phyloP scores from a whole-genome alignment of 2,113 vertebrate species.

The Phaetusa simplex region DNA sequence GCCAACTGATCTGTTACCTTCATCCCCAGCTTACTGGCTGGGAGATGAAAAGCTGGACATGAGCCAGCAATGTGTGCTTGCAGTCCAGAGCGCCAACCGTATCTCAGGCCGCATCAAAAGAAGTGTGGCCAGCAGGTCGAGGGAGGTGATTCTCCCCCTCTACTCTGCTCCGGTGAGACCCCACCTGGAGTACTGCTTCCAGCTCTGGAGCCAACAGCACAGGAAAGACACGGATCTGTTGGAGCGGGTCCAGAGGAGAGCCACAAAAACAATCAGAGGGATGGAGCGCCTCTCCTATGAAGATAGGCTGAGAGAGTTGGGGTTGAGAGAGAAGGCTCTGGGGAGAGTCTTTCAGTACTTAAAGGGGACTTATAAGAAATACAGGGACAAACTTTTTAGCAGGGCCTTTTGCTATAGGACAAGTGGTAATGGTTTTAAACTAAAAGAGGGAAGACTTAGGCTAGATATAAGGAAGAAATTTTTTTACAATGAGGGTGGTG shows the following conservation, averaged over 20 bases:
- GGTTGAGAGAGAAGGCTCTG: neutral
- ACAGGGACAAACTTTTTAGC: neutral
- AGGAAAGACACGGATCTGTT: neutral
- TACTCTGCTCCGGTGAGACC: accelerated
- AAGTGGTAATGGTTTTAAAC: neutral
- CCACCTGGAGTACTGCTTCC: neutral
- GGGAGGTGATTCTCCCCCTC: neutral
- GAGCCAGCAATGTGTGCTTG: accelerated
- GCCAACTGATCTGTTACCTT: neutral
- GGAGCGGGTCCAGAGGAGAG: neutral
- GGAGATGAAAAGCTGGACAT: neutral
- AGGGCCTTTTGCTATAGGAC: neutral
- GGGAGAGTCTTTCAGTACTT: neutral
- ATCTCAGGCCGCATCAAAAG: neutral
- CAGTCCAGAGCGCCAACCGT: neutral
- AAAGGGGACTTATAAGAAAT: neutral
- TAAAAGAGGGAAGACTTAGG: neutral
- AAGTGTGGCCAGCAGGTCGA: neutral
- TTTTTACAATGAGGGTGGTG: neutral
- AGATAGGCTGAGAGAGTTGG: neutral
- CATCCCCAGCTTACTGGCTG: neutral
- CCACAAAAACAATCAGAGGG: no score
- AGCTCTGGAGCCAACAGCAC: neutral
- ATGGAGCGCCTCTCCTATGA: neutral
- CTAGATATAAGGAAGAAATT: neutral